A percentile compares a stretch with the other conserved stretches of the same genome.
Evolutionary conservation across 2,888 invertebrate species (phyloP).

Genomic region (Epinotia nisella): DNA sequence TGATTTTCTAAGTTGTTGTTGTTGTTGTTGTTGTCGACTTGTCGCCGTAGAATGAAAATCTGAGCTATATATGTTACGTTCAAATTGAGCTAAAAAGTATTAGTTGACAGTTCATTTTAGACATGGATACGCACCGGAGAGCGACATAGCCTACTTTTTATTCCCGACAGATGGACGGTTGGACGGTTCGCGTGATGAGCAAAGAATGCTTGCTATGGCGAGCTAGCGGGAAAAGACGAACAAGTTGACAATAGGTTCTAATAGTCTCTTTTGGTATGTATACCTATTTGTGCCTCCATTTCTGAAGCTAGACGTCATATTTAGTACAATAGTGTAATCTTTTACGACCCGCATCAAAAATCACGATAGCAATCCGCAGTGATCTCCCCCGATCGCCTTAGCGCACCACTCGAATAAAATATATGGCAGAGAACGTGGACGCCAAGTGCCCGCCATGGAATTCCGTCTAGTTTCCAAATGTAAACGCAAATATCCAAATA

Average conservation of each 20-base stretch:
- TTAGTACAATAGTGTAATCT: constrained; percentile 17
- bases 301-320: constrained; percentile 5
- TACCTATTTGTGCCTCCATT: background rate
- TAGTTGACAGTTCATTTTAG: background rate
- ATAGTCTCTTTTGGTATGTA: background rate
- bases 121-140: background rate
- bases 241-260: background rate
- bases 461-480: constrained; percentile 9
- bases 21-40: no score
- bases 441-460: constrained; percentile 2
- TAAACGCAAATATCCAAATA: background rate
- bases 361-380: constrained; percentile 35
- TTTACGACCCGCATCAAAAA: constrained; percentile 35
- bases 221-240: background rate
- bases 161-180: background rate
- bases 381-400: constrained; percentile 32
- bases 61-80: background rate
- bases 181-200: background rate
- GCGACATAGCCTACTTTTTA: constrained; percentile 1
- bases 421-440: constrained; percentile 22
- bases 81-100: background rate
- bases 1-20: no score
- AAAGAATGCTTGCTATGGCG: background rate
- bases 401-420: constrained; percentile 38
- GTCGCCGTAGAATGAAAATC: no score